Evolutionary conservation across 2,113 vertebrate species (phyloP).

Genomic region (Eleginops maclovinus): DNA sequence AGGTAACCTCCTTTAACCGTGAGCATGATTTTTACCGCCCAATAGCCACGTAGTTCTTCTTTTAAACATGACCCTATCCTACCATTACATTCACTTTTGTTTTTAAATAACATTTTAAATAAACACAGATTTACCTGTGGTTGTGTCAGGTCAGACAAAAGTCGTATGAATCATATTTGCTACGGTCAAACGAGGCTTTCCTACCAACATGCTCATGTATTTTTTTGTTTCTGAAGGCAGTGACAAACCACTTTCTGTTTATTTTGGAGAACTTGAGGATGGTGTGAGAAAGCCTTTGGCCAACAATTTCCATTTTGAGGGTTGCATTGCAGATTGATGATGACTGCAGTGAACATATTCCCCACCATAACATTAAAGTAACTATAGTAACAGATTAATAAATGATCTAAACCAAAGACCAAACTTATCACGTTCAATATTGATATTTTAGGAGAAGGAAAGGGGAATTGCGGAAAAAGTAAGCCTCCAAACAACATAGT

Average conservation of each 20-base stretch:
- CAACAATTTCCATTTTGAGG: conserved; percentile 28
- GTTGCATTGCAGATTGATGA: conserved; percentile 21
- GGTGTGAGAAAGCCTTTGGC: conserved; percentile 6
- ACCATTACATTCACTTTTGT: background rate
- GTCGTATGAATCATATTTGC: background rate
- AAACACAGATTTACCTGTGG: no score
- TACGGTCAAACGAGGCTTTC: background rate
- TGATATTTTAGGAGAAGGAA: background rate
- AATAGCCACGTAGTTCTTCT: background rate
- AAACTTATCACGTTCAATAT: conserved; percentile 1
- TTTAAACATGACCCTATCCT: background rate
- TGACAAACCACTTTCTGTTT: conserved; percentile 6
- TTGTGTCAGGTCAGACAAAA: background rate
- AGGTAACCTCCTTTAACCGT: background rate
- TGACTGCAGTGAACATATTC: conserved; percentile 13
- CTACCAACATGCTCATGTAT: background rate
- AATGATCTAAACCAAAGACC: background rate
- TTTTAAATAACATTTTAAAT: no score
- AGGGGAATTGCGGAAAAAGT: background rate
- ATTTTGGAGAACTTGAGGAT: conserved; percentile 8
- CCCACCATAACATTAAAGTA: background rate
- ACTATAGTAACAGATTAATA: conserved; percentile 11
- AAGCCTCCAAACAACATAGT: conserved; percentile 15
- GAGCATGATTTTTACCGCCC: background rate
- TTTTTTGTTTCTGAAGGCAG: background rate